Evolutionary conservation across 2,888 invertebrate species (phyloP), one percentile per base, ranked within the genome.

Genomic region (Phalangium opilio): DNA sequence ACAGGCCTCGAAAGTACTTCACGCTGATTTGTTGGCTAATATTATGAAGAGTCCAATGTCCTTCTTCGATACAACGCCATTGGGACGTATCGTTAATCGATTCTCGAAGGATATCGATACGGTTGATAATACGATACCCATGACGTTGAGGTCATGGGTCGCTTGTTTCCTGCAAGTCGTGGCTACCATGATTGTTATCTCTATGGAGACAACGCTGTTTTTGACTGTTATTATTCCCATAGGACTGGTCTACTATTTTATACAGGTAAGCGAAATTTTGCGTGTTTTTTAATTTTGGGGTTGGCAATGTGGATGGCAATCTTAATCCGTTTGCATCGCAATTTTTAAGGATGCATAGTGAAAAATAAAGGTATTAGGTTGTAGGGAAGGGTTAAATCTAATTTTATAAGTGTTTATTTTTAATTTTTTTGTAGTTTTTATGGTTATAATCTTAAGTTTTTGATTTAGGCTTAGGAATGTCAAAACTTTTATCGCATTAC

Each of bases 371-470:
- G n/a, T n/a, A n/a, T n/a, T n/a, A n/a, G n/a, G n/a, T n/a, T n/a
- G n/a, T n/a, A n/a, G n/a, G n/a, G n/a, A n/a, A n/a, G n/a, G n/a
- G n/a, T n/a, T n/a, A n/a, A n/a, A n/a, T n/a, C n/a, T n/a, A n/a
- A n/a, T n/a, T n/a, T 89, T 91, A 71, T 95, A 91, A 69, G 87
- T 93, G 54, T 81, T 85, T 3, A 83, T 90, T 0, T 91, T 91
- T 5, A 27, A 27, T 27, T 27, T 27, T n/a, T n/a, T n/a, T n/a
- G n/a, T n/a, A n/a, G n/a, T n/a, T n/a, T n/a, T n/a, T n/a, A n/a
- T n/a, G n/a, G n/a, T n/a, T n/a, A n/a, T n/a, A n/a, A n/a, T n/a
- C n/a, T n/a, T n/a, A n/a, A n/a, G n/a, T n/a, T n/a, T n/a, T n/a
- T n/a, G n/a, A n/a, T n/a, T n/a, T n/a, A n/a, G n/a, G n/a, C n/a